phyloP scores from a whole-genome alignment of 2,888 invertebrate species.

The Heliconius cydno region DNA sequence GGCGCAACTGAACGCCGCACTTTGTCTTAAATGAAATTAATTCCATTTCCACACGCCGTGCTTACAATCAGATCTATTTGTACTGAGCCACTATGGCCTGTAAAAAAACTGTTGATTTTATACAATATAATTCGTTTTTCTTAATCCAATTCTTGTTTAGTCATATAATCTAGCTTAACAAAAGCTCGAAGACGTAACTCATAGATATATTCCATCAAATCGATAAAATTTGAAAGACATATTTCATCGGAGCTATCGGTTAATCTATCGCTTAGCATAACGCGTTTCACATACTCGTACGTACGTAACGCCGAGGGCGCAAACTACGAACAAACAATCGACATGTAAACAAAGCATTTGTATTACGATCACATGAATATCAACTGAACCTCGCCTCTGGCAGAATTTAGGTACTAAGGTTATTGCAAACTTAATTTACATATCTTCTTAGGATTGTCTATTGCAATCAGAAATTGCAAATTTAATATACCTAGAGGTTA shows the following conservation, averaged over 20 bases:
- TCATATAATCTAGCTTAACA: no score
- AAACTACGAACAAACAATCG: slow-evolving; percentile 64
- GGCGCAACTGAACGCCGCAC: not conserved
- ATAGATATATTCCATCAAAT: not conserved
- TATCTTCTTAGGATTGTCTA: slow-evolving; percentile 56
- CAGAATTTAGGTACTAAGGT: slow-evolving; percentile 62
- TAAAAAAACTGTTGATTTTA: no score
- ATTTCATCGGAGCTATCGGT: not conserved
- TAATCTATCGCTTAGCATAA: slow-evolving; percentile 39
- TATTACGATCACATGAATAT: slow-evolving; percentile 71
- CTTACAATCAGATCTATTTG: no score
- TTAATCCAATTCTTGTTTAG: not conserved
- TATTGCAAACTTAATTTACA: slow-evolving; percentile 75
- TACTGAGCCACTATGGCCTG: no score
- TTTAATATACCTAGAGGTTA: slow-evolving; percentile 47
- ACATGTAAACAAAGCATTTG: slow-evolving; percentile 79
- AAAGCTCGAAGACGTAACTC: not conserved
- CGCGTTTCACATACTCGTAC: slow-evolving; percentile 58
- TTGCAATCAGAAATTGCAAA: slow-evolving; percentile 47
- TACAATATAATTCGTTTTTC: not conserved
- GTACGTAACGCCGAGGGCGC: slow-evolving; percentile 63
- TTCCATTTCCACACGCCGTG: not conserved
- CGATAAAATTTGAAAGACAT: not conserved
- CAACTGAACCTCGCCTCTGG: slow-evolving; percentile 63
- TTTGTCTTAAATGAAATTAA: not conserved